A percentile compares a stretch with the other conserved stretches of the same genome.
Evolutionary conservation across 2,113 vertebrate species (phyloP).

Genomic region (Phalacrocorax carbo): DNA sequence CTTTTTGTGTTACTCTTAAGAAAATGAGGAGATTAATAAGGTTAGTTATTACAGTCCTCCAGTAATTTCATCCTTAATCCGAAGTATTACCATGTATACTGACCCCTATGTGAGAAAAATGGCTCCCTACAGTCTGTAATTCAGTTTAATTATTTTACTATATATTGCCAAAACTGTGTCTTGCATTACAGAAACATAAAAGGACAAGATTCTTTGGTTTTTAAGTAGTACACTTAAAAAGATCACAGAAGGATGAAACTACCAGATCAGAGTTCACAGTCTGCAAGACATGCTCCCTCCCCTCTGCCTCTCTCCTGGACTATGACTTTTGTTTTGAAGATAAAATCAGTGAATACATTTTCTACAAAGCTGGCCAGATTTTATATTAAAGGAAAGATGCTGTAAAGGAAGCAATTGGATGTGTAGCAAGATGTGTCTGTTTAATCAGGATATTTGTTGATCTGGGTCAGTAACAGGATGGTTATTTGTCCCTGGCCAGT

Average conservation of each 20-base stretch:
- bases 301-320: neutral
- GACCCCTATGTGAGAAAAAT: neutral
- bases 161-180: neutral
- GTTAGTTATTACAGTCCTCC: neutral
- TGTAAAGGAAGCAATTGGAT: conserved; percentile 2
- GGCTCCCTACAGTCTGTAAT: neutral
- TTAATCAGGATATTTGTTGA: conserved; percentile 65
- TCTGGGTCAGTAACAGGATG: conserved; percentile 56
- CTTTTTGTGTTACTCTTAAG: neutral
- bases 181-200: neutral
- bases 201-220: neutral
- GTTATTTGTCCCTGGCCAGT: conserved; percentile 54
- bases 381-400: conserved; percentile 13
- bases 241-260: neutral
- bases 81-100: neutral
- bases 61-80: conserved; percentile 41
- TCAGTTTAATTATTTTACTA: neutral
- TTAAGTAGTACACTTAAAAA: neutral
- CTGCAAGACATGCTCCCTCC: neutral
- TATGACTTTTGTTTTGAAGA: conserved; percentile 18
- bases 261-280: neutral
- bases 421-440: conserved; percentile 22
- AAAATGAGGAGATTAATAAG: conserved; percentile 43
- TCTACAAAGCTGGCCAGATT: conserved; percentile 16
- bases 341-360: conserved; percentile 25